These are phyloP conservation scores for Anoplolepis gracilipes DNA, from an alignment of 1,140 invertebrate species.

Conservation along the genomic window DNA sequence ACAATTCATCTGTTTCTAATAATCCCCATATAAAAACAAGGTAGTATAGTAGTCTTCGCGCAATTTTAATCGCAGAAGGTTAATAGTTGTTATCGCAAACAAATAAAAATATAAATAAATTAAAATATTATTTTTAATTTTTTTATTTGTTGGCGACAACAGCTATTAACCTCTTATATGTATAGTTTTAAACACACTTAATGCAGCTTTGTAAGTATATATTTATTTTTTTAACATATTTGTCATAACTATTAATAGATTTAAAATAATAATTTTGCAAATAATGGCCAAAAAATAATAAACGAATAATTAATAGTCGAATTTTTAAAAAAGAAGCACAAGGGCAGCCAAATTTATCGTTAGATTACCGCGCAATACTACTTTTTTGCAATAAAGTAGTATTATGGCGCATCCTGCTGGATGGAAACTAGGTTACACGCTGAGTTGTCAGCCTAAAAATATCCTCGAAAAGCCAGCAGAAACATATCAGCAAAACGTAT, in stretches of 20 bases:
- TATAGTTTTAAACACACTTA: no score
- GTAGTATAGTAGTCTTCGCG: background rate
- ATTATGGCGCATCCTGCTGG: constrained; percentile 59
- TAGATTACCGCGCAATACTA: constrained; percentile 2
- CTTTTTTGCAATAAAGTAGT: constrained; percentile 23
- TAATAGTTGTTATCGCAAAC: background rate
- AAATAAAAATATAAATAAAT: background rate
- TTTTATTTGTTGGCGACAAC: background rate
- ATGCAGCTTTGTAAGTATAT: background rate
- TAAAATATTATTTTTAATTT: background rate
- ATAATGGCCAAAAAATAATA: constrained; percentile 26
- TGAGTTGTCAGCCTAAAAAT: constrained; percentile 70
- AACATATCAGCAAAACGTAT: constrained; percentile 65
- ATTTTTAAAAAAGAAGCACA: constrained; percentile 11
- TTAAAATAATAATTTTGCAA: background rate
- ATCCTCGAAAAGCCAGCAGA: constrained; percentile 48
- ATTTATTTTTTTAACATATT: background rate
- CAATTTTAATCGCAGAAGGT: background rate
- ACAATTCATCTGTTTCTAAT: background rate
- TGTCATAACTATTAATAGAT: background rate
- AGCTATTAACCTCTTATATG: no score
- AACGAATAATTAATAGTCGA: background rate
- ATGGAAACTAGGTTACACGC: constrained; percentile 69
- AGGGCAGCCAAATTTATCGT: background rate
- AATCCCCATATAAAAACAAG: constrained; percentile 1